Base-by-base conservation (phyloP, 2,113 vertebrate species). In the Actinemys pallida region DNA sequence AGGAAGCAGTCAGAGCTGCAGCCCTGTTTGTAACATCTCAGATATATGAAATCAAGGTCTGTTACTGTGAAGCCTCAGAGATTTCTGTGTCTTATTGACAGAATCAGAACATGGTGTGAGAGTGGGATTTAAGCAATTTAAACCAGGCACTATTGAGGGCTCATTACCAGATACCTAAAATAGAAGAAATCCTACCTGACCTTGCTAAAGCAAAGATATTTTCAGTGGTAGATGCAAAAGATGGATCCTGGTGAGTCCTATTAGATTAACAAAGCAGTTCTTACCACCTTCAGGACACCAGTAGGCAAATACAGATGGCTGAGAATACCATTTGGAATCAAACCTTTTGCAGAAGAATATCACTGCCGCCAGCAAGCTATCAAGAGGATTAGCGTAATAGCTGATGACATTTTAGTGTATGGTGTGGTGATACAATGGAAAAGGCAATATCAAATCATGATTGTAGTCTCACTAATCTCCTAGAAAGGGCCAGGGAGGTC, bases 371-470 rank as follows among this genome's bases (percentile, higher is more conserved):
- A 93, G 87, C 57, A 24, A 76, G 87, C 75, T 85, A 85, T 93
- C 82, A 84, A 85, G 87, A 57, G 82, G 75, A 90, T 88, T 80
- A 90, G 84, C 81, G 47, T 90, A 75, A 93, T 52, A 90, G 62
- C 80, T 83, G 88, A 93, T 93, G 92, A 85, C 88, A 89, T 93
- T 89, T 90, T 93, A 86, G 92, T 65, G 35, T 76, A 90, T 82
- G 88, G 83, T 90, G 59, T 52, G 45, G 75, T 90, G 88, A 93
- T 62, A 82, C 88, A 81, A 86, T 90, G 81, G 57, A 93, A 83
- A 84, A 75, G 80, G 75, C 87, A 81, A 93, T 86, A 90, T 81
- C 76, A 81, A 59, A 89, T 86, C 82, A 93, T 81, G 83, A 90
- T 35, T 75, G 35, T 78, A 82, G 88, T 81, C 52, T 93, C 78